phyloP scores from a whole-genome alignment of 2,888 invertebrate species.

The Helleia helle region DNA sequence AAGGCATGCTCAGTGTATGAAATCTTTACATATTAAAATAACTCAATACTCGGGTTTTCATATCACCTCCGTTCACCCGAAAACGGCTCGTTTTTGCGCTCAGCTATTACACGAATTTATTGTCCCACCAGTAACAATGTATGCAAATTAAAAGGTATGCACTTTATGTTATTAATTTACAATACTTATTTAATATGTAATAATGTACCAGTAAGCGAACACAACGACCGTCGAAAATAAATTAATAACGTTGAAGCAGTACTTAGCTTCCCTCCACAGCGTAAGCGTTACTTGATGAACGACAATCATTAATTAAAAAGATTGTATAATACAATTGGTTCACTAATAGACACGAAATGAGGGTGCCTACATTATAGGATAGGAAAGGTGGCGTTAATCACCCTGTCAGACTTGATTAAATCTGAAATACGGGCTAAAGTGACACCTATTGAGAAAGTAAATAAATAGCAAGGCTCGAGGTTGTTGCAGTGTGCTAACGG shows the following conservation, averaged over 20 bases:
- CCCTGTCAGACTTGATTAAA: slow-evolving; percentile 61
- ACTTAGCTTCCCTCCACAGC: background rate
- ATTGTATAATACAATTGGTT: slow-evolving; percentile 21
- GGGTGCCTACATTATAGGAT: slow-evolving; percentile 34
- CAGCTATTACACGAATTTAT: too few relatives aligned
- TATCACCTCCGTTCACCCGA: too few relatives aligned
- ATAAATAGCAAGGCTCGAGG: slow-evolving; percentile 59
- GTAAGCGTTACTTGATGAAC: slow-evolving; percentile 1
- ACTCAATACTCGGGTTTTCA: too few relatives aligned
- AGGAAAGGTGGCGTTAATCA: slow-evolving; percentile 58
- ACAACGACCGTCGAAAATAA: slow-evolving; percentile 1
- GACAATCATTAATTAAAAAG: slow-evolving; percentile 14
- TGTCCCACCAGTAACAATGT: too few relatives aligned
- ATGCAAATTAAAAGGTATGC: too few relatives aligned
- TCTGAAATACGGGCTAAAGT: slow-evolving; percentile 56
- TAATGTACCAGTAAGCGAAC: slow-evolving; percentile 6
- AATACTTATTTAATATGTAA: background rate
- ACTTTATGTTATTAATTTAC: slow-evolving; percentile 1
- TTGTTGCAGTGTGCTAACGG: slow-evolving; percentile 62
- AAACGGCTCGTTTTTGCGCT: too few relatives aligned
- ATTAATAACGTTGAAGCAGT: slow-evolving; percentile 2
- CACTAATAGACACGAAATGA: slow-evolving; percentile 36
- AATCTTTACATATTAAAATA: too few relatives aligned
- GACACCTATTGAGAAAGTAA: slow-evolving; percentile 56
- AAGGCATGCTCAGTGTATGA: too few relatives aligned